phyloP scores from a whole-genome alignment of 2,797 vertebrate species.

The Hybognathus amarus region DNA sequence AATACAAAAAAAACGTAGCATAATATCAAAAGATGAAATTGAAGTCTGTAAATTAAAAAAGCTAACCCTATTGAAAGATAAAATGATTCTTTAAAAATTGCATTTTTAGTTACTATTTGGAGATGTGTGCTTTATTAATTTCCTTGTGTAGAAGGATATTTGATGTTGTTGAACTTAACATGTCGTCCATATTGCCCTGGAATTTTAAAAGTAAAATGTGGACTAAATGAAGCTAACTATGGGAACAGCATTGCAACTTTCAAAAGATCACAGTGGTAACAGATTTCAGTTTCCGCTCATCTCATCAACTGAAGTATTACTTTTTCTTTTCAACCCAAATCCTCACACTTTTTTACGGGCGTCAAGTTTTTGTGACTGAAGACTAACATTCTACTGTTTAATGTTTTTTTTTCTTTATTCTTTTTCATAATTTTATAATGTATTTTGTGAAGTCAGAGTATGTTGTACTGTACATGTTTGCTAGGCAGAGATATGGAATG shows the following conservation, averaged over 20 bases:
- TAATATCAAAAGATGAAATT: neutral
- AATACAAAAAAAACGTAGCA: neutral
- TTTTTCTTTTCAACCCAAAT: neutral
- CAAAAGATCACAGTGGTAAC: conserved; percentile 34
- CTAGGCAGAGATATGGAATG: no score
- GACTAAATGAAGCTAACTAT: conserved; percentile 23
- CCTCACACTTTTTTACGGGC: neutral
- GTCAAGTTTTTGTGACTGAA: neutral
- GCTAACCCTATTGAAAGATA: neutral
- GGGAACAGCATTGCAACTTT: conserved; percentile 19
- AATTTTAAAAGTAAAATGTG: conserved; percentile 28
- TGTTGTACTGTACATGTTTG: no score
- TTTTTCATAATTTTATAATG: no score
- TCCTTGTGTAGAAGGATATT: conserved; percentile 11
- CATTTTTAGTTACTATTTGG: conserved; percentile 1
- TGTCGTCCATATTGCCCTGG: neutral
- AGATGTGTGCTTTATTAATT: conserved; percentile 19
- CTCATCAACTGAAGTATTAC: neutral
- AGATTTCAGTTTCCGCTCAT: conserved; percentile 9
- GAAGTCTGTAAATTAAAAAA: neutral
- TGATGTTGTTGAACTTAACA: conserved; percentile 15
- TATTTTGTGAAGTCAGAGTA: no score
- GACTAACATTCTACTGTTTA: no score
- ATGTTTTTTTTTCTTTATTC: no score
- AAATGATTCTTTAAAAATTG: neutral